Conservation (phyloP, 53 echinoderm and acorn worm genomes). For the Astropecten irregularis region DNA sequence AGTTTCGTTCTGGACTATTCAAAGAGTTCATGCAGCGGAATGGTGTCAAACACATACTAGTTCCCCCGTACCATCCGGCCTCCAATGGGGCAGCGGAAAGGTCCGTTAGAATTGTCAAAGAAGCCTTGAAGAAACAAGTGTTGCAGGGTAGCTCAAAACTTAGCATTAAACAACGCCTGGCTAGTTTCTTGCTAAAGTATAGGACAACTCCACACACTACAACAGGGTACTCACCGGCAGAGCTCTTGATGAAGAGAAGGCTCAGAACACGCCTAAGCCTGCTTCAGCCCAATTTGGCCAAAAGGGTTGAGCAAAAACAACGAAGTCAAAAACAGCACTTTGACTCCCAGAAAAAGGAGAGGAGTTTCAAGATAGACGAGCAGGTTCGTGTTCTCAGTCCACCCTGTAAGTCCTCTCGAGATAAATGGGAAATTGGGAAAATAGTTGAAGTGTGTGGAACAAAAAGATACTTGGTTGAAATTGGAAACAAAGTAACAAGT, state of each 20-base stretch:
- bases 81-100: conserved; percentile 30
- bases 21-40: conserved; percentile 53
- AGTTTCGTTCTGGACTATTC: conserved; percentile 61
- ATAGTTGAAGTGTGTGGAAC: conserved; percentile 40
- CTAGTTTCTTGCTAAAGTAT: conserved; percentile 55
- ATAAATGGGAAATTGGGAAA: too few relatives aligned
- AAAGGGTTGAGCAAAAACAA: conserved; percentile 10
- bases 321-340: conserved; percentile 8
- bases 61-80: conserved; percentile 68
- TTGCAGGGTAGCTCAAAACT: not conserved
- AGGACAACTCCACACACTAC: conserved; percentile 28
- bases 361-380: not conserved
- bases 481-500: not conserved
- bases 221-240: conserved; percentile 45
- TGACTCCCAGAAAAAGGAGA: not conserved
- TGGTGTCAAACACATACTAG: conserved; percentile 54
- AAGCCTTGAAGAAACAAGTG: conserved; percentile 33
- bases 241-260: conserved; percentile 37
- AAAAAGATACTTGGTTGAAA: not conserved
- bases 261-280: conserved; percentile 9
- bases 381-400: conserved; percentile 19
- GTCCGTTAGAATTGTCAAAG: conserved; percentile 11
- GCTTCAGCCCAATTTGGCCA: conserved; percentile 21
- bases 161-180: conserved; percentile 18
- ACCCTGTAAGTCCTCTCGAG: too few relatives aligned